Percentiles rank a stretch among this genome's conserved stretches.
These are phyloP conservation scores for Daboia siamensis DNA, from an alignment of 2,113 vertebrate species.

Conservation along the genomic window DNA sequence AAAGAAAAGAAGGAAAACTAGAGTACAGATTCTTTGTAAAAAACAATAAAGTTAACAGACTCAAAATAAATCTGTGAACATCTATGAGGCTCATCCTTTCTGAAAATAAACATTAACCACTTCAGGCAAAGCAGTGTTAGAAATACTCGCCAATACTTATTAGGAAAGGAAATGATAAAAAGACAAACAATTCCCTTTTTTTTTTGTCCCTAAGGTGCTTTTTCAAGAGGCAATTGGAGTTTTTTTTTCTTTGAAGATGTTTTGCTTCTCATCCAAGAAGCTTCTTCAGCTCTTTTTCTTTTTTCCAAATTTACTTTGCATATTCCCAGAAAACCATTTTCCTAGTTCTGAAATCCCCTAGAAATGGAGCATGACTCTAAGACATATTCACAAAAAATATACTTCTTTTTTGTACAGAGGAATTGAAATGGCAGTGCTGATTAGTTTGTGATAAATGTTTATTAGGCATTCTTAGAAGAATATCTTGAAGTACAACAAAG, in stretches of 20 bases:
- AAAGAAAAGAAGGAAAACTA: slow-evolving; percentile 9
- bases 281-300: neutral
- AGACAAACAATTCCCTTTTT: neutral
- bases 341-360: neutral
- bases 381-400: neutral
- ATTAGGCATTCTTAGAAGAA: neutral
- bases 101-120: neutral
- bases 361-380: neutral
- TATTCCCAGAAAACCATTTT: neutral
- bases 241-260: too few species aligned
- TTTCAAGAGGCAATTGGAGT: too few species aligned
- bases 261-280: too few species aligned
- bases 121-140: slow-evolving; percentile 35
- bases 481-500: neutral
- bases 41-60: slow-evolving; percentile 18
- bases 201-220: too few species aligned
- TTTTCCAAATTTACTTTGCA: neutral
- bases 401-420: neutral
- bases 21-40: neutral
- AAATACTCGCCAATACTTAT: slow-evolving; percentile 8
- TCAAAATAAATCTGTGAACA: slow-evolving; percentile 27
- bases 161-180: neutral
- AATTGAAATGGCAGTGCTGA: neutral
- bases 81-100: slow-evolving; percentile 10
- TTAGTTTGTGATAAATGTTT: neutral